Conservation (phyloP, 2,113 vertebrate species). For the Suricata suricatta region DNA sequence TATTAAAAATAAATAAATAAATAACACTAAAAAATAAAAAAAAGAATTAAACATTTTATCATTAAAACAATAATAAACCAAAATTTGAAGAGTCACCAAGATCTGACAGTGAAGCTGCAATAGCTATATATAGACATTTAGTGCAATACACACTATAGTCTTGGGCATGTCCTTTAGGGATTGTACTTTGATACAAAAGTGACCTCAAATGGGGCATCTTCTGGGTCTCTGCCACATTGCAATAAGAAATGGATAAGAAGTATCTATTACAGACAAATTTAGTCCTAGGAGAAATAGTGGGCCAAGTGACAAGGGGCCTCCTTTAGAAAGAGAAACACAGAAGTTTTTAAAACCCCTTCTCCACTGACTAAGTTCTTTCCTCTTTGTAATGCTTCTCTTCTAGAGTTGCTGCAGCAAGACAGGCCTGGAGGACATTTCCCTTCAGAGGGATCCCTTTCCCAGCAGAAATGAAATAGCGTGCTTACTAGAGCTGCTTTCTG, state of each 20-base stretch:
- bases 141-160: fast-evolving
- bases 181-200: background rate
- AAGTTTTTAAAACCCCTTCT: background rate
- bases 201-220: background rate
- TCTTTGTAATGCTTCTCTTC: background rate
- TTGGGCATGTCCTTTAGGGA: background rate
- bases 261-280: background rate
- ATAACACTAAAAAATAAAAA: no score
- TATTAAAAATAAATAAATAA: no score
- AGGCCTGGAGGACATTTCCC: background rate
- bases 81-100: background rate
- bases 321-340: background rate
- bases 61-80: background rate
- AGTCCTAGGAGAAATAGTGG: background rate
- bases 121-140: background rate
- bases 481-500: background rate
- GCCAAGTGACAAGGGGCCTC: background rate
- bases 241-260: background rate
- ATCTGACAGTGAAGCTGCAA: background rate
- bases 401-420: background rate
- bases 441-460: background rate
- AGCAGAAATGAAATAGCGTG: background rate
- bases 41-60: background rate
- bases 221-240: background rate
- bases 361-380: background rate